Evolutionary conservation across 2,797 vertebrate genomes (phyloP).

Genomic region (Linurgus olivaceus): DNA sequence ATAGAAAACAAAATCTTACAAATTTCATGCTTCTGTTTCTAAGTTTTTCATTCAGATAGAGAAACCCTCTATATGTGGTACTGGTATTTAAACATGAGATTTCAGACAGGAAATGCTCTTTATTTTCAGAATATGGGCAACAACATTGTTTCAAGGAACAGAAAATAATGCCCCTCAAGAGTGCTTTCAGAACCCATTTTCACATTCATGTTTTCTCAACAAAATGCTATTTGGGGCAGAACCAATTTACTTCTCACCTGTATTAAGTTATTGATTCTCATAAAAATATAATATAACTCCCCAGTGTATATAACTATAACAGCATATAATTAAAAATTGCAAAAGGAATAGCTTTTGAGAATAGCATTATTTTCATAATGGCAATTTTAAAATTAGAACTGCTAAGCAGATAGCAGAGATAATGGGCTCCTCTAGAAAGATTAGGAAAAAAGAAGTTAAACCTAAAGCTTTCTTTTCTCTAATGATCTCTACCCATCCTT

Average conservation of each 20-base stretch:
- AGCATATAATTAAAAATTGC: not conserved
- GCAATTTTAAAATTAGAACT: not conserved
- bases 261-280: not conserved
- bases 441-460: not conserved
- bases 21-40: not conserved
- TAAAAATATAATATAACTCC: not conserved
- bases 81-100: not conserved
- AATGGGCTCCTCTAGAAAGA: not conserved
- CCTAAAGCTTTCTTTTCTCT: not conserved
- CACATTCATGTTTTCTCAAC: not conserved
- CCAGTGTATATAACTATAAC: not conserved
- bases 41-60: not conserved
- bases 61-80: not conserved
- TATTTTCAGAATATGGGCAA: not conserved
- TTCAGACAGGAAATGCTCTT: not conserved
- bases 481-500: not conserved
- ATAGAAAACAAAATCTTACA: not conserved
- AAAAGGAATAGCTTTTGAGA: not conserved
- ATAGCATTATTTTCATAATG: not conserved
- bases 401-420: not conserved
- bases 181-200: not conserved
- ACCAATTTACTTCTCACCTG: not conserved
- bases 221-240: not conserved
- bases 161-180: not conserved
- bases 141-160: not conserved